phyloP scores from a whole-genome alignment of 2,797 vertebrate genomes.

The Falco novaeseelandiae region DNA sequence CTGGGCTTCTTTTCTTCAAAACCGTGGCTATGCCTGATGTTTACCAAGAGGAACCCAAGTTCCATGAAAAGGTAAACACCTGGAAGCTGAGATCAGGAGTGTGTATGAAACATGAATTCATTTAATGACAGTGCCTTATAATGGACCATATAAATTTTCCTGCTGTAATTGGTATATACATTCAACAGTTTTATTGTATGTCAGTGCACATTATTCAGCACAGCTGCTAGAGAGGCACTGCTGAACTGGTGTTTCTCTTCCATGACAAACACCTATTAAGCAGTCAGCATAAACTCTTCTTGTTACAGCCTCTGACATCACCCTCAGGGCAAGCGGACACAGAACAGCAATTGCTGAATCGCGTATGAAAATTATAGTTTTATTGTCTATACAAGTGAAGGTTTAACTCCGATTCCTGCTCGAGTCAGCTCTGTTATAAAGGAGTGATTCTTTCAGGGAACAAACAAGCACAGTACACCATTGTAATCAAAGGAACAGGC shows the following conservation, averaged over 20 bases:
- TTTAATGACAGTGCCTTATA: neutral
- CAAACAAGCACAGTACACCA: slow-evolving; percentile 85
- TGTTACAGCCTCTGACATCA: slow-evolving; percentile 76
- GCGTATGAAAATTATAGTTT: slow-evolving; percentile 82
- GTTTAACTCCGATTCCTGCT: slow-evolving; percentile 77
- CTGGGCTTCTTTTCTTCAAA: neutral
- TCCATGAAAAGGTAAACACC: neutral
- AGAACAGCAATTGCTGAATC: slow-evolving; percentile 72
- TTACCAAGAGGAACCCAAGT: neutral
- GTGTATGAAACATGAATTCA: neutral
- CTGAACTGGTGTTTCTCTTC: slow-evolving; percentile 68
- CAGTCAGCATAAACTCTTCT: slow-evolving; percentile 72
- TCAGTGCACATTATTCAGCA: slow-evolving; percentile 40
- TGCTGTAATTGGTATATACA: slow-evolving; percentile 35
- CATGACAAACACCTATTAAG: slow-evolving; percentile 79
- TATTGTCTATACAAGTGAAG: slow-evolving; percentile 82
- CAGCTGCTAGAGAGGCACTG: slow-evolving; percentile 70
- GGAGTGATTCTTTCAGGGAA: slow-evolving; percentile 79
- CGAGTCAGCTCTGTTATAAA: slow-evolving; percentile 77
- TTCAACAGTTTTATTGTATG: slow-evolving; percentile 56
- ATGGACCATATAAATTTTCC: neutral
- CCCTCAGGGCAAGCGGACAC: slow-evolving; percentile 75
- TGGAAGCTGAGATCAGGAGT: neutral
- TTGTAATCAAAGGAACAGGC: slow-evolving; percentile 88
- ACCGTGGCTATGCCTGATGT: neutral